Conservation (phyloP, 2,888 invertebrate genomes). For the Cryptosula pallasiana region DNA sequence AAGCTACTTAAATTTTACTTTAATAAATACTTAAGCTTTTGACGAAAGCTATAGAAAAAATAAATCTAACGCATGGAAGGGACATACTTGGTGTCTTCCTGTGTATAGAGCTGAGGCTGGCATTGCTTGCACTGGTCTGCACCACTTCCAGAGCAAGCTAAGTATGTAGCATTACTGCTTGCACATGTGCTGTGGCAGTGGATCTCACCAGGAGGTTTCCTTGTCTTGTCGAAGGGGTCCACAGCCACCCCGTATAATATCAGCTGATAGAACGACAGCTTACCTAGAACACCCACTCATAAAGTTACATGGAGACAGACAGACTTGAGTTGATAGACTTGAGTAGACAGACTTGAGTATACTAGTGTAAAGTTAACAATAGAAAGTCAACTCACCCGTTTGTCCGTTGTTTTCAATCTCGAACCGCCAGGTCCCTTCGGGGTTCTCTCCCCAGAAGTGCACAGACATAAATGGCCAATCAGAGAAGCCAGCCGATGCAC, state of each 20-base stretch:
- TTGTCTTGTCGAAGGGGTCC: slow-evolving; percentile 4
- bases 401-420: slow-evolving; percentile 44
- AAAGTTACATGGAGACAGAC: not conserved
- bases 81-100: slow-evolving; percentile 20
- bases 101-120: not conserved
- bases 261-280: slow-evolving; percentile 16
- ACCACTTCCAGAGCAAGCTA: slow-evolving; percentile 14
- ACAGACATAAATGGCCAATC: slow-evolving; percentile 99
- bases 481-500: slow-evolving; percentile 86
- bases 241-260: slow-evolving; percentile 5
- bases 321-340: not conserved
- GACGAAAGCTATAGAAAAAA: no score
- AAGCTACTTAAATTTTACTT: no score
- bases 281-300: slow-evolving; percentile 7
- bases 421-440: slow-evolving; percentile 55
- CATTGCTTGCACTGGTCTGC: slow-evolving; percentile 22
- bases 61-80: no score
- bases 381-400: no score
- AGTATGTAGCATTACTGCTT: not conserved
- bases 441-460: slow-evolving; percentile 84
- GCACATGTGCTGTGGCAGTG: slow-evolving; percentile 19
- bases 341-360: no score
- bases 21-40: no score
- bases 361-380: no score
- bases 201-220: not conserved